These are phyloP conservation scores for Drosophila nigricruria DNA, from an alignment of 2,888 invertebrate species.

Conservation along the genomic window DNA sequence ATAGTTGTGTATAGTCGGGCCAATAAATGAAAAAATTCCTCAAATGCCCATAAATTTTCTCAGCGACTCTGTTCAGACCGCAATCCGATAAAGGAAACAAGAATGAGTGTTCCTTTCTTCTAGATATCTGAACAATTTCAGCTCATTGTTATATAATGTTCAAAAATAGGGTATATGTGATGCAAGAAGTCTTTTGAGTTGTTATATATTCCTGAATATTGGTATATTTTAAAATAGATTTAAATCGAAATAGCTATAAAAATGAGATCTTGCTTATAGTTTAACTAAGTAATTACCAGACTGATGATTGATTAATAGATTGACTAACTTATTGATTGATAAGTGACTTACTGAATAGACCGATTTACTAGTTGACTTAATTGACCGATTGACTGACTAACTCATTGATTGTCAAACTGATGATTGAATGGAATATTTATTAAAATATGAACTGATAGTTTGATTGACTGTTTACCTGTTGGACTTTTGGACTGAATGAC, in stretches of 20 bases:
- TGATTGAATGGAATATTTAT: too few species aligned
- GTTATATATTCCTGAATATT: background rate
- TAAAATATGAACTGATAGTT: too few species aligned
- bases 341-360: background rate
- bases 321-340: too few species aligned
- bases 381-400: background rate
- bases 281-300: background rate
- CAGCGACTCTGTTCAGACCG: constrained; percentile 55
- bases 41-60: constrained; percentile 62
- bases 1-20: constrained; percentile 7
- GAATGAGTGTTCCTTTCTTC: constrained; percentile 21
- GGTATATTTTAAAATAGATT: background rate
- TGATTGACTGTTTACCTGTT: too few species aligned
- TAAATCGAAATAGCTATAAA: background rate
- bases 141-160: constrained; percentile 19
- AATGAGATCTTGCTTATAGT: too few species aligned
- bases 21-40: constrained; percentile 74
- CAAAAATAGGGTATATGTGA: background rate
- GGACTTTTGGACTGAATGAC: background rate
- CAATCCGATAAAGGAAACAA: constrained; percentile 37
- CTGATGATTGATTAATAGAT: background rate
- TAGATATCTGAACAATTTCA: constrained; percentile 14
- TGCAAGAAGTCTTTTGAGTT: background rate
- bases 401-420: background rate
- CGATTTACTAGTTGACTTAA: too few species aligned